These are phyloP conservation scores for Hylaeus anthracinus DNA, from an alignment of 1,140 invertebrate species.

Conservation along the genomic window DNA sequence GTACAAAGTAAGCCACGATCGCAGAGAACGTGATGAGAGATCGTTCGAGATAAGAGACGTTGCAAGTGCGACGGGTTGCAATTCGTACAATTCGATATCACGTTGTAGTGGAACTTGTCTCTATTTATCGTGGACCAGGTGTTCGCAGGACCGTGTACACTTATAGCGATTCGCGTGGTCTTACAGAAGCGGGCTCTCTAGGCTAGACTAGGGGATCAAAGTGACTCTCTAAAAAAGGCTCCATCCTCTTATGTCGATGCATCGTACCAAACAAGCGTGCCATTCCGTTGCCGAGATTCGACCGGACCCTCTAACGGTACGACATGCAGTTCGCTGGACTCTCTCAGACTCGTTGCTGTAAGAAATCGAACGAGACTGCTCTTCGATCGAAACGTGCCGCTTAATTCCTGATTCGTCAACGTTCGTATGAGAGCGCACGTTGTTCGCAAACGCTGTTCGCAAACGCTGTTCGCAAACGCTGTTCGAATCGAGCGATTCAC, in stretches of 20 bases:
- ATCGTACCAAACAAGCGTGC: conserved; percentile 42
- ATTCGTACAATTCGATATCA: not conserved
- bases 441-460: too few relatives aligned
- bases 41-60: too few relatives aligned
- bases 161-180: conserved; percentile 49
- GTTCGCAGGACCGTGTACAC: conserved; percentile 41
- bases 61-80: too few relatives aligned
- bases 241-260: conserved; percentile 34
- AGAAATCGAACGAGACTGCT: not conserved
- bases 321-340: conserved; percentile 29
- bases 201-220: conserved; percentile 60
- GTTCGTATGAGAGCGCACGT: not conserved
- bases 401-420: not conserved
- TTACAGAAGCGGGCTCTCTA: conserved; percentile 61
- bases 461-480: too few relatives aligned
- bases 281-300: conserved; percentile 26
- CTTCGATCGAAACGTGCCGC: not conserved
- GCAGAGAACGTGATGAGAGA: too few relatives aligned
- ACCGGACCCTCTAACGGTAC: conserved; percentile 26
- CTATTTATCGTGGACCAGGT: conserved; percentile 23
- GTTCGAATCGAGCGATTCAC: not conserved
- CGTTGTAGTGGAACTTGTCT: not conserved
- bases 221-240: conserved; percentile 52
- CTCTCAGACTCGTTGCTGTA: not conserved
- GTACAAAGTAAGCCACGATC: too few relatives aligned